Conservation (phyloP, 2,797 vertebrate species). For the Melanotaenia boesemani region DNA sequence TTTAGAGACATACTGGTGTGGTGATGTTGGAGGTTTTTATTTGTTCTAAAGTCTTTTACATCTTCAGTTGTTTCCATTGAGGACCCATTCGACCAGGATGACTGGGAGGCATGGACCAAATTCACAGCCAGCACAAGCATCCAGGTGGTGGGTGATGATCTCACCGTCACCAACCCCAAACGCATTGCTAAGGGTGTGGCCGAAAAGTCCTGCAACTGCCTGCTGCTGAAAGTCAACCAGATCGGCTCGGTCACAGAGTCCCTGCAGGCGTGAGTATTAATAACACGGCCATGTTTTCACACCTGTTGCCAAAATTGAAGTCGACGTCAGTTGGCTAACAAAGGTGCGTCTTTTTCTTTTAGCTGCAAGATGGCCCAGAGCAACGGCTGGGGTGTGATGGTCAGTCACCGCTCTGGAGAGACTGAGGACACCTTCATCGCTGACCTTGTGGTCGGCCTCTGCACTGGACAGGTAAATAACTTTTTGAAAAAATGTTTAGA, state of each 20-base stretch:
- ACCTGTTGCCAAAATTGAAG: constrained; percentile 3
- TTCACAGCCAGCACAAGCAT: constrained; percentile 90
- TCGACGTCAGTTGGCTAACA: neutral
- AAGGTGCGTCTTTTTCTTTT: neutral
- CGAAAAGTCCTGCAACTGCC: constrained; percentile 96
- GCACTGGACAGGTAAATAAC: constrained; percentile 93
- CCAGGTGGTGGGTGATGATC: constrained; percentile 98
- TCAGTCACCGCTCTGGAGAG: constrained; percentile 98
- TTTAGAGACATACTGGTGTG: neutral
- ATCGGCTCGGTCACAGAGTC: constrained; percentile 97
- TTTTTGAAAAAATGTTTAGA: neutral
- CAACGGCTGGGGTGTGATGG: constrained; percentile 99
- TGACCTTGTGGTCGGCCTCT: constrained; percentile 98
- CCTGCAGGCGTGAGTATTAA: constrained; percentile 91
- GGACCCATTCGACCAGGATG: constrained; percentile 98
- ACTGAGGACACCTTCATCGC: constrained; percentile 99
- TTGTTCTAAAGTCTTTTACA: neutral
- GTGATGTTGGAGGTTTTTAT: neutral
- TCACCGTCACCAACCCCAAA: constrained; percentile 98
- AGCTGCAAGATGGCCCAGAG: constrained; percentile 98
- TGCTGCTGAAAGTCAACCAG: constrained; percentile 99
- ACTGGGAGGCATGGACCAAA: constrained; percentile 95
- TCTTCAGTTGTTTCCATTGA: constrained; percentile 95
- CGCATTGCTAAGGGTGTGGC: constrained; percentile 92
- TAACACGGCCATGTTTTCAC: neutral